phyloP scores from a whole-genome alignment of 35 echinoderm and acorn worm genomes.

The Stichopus chloronotus region DNA sequence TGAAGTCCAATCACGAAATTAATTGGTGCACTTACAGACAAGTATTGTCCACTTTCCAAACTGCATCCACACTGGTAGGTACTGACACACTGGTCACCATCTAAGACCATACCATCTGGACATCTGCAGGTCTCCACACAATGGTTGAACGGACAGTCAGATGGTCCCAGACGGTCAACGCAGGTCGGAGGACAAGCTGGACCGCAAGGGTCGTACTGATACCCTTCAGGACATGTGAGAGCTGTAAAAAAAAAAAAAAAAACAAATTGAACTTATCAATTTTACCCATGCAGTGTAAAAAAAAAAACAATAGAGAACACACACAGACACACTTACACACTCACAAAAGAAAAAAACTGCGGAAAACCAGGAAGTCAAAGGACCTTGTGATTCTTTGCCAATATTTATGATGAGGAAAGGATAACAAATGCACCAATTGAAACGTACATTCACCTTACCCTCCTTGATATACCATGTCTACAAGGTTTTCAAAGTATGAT shows the following conservation, averaged over 20 bases:
- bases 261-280: background rate
- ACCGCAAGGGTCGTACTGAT: slow-evolving; percentile 45
- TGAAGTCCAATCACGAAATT: too few relatives aligned
- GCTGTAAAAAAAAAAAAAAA: slow-evolving; percentile 14
- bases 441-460: too few relatives aligned
- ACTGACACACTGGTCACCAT: slow-evolving; percentile 50
- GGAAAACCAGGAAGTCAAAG: too few relatives aligned
- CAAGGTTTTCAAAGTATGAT: too few relatives aligned
- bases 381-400: too few relatives aligned
- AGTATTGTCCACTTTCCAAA: slow-evolving; percentile 16
- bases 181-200: slow-evolving; percentile 60
- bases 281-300: too few relatives aligned
- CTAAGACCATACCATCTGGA: slow-evolving; percentile 49
- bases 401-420: too few relatives aligned
- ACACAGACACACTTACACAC: too few relatives aligned
- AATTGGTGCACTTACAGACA: background rate
- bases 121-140: slow-evolving; percentile 56
- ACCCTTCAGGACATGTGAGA: slow-evolving; percentile 52
- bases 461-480: too few relatives aligned
- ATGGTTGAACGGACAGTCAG: slow-evolving; percentile 23
- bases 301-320: too few relatives aligned
- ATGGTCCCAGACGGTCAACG: slow-evolving; percentile 19
- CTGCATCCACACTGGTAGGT: slow-evolving; percentile 53
- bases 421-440: too few relatives aligned
- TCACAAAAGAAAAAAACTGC: too few relatives aligned